Base-by-base conservation (phyloP, 2,797 vertebrate genomes). In the Semaprochilodus insignis region DNA sequence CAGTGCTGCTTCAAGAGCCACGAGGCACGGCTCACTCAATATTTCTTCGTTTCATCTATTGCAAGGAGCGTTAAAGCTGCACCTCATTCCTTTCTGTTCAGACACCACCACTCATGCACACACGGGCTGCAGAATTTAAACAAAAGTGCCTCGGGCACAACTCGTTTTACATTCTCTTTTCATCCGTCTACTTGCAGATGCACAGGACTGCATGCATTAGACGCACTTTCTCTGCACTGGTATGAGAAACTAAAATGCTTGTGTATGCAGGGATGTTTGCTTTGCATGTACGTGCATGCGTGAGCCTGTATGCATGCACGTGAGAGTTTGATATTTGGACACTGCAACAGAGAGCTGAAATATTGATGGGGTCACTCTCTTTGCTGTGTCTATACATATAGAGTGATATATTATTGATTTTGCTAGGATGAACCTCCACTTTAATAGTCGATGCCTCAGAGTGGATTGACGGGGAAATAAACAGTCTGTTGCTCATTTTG, bases 381-480 rank as follows among this genome's bases (percentile, higher is more conserved):
- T 70, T 36, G 34, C 36, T 55, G 55, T 75, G 73, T 82, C 76
- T 79, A 70, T 80, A 81, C 51, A 79, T 83, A 81, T 81, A 65
- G 71, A 81, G 71, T 74, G 82, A 74, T 86, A 57, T 82, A 82
- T 78, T 80, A 84, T 83, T 81, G 67, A 85, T 82, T 82, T 71
- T 72, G 51, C 66, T 57, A 55, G 63, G 17, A 63, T 31, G 21
- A 48, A 78, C 21, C 16, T 79, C 60, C 81, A 75, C 71, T 75
- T 21, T 23, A 60, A 72, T 66, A 72, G 65, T 67, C 77, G 54
- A 54, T 81, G 40, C 66, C 63, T 76, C 54, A 62, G 65, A 66
- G 71, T 63, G 76, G 66, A 78, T 73, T 52, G 63, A 74, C 60
- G 54, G 67, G 31, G 65, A 67, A 67, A 31, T 69, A 27, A 78